Percentiles rank a stretch among this genome's conserved stretches.
phyloP scores from a whole-genome alignment of 2,113 vertebrate species.

The Engraulis encrasicolus region DNA sequence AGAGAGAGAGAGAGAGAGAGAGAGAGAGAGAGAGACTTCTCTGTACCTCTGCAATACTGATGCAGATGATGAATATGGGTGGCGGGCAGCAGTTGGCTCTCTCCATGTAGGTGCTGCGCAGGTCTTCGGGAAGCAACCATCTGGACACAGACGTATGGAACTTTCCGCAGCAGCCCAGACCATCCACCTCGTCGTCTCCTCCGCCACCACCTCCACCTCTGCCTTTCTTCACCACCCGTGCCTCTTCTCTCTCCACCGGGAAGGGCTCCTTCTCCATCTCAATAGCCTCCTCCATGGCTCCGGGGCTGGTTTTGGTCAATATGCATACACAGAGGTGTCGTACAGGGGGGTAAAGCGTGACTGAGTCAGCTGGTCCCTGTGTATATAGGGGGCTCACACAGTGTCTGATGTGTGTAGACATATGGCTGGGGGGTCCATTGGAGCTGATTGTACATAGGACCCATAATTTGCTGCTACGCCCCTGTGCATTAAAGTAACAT shows the following conservation, averaged over 20 bases:
- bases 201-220: no score
- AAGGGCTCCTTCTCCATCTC: conserved; percentile 62
- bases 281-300: conserved; percentile 55
- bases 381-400: no score
- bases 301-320: background rate
- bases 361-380: no score
- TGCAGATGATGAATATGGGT: conserved; percentile 84
- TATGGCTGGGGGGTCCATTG: no score
- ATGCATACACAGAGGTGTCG: no score
- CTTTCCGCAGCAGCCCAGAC: conserved; percentile 63
- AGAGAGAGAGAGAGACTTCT: no score
- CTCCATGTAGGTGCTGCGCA: conserved; percentile 74
- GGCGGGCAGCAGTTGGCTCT: conserved; percentile 86
- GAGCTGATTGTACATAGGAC: no score
- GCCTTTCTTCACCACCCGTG: conserved; percentile 17
- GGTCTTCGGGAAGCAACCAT: conserved; percentile 84
- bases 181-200: background rate
- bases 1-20: no score
- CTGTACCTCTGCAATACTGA: conserved; percentile 86
- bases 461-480: no score
- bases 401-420: no score
- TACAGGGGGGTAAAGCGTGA: no score
- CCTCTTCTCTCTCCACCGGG: conserved; percentile 49
- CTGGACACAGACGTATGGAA: conserved; percentile 78
- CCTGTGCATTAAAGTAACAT: background rate